Percentiles rank a stretch among this genome's conserved stretches.
Conservation (phyloP, 1,140 invertebrate species). For the Dolichoris vasculosae region DNA sequence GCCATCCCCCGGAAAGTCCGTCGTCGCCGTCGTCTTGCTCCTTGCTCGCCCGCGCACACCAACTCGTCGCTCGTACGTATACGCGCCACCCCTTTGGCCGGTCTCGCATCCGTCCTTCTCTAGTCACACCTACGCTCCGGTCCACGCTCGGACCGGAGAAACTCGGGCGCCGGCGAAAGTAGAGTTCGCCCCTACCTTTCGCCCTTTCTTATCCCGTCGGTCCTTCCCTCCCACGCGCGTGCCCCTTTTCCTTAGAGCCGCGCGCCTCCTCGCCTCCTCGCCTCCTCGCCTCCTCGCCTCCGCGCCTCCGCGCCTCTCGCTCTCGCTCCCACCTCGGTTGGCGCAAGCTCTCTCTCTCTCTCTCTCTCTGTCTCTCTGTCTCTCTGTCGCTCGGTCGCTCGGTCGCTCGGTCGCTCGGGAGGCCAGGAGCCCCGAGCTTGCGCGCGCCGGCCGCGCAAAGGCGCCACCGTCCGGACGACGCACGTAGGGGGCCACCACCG, state of each 20-base stretch:
- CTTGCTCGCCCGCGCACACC: not conserved
- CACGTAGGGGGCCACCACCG: conserved; percentile 34
- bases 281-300: not conserved
- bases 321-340: conserved; percentile 54
- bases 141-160: not conserved
- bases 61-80: conserved; percentile 20
- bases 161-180: not conserved
- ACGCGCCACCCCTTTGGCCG: conserved; percentile 36
- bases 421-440: conserved; percentile 62
- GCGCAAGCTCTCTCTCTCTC: too few relatives aligned
- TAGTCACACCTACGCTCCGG: conserved; percentile 25
- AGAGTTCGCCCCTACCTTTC: not conserved
- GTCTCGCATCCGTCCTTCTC: conserved; percentile 5
- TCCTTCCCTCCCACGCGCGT: not conserved
- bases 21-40: not conserved
- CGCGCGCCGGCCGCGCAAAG: conserved; percentile 60
- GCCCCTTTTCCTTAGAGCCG: not conserved
- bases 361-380: too few relatives aligned
- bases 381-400: too few relatives aligned
- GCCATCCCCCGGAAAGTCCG: not conserved
- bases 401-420: too few relatives aligned
- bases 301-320: conserved; percentile 35
- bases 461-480: conserved; percentile 70
- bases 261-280: not conserved
- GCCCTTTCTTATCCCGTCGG: conserved; percentile 26